Conservation (phyloP, 2,888 invertebrate species). For the Choreutis nemorana region DNA sequence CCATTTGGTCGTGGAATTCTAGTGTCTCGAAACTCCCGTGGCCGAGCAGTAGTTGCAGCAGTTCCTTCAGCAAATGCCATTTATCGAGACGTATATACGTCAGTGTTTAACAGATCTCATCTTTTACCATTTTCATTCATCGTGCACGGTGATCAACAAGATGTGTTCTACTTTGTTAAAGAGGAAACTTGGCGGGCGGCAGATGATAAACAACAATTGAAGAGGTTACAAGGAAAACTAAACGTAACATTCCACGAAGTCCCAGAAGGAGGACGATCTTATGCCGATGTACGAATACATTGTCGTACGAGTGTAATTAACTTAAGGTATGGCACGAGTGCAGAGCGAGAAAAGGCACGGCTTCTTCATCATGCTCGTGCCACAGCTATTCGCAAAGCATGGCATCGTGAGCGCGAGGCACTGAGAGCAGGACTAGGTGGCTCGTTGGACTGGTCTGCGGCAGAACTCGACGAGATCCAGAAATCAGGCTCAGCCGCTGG, state of each 20-base stretch:
- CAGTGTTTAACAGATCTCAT: conserved; percentile 89
- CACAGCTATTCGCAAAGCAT: conserved; percentile 88
- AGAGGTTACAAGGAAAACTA: conserved; percentile 87
- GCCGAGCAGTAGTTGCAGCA: conserved; percentile 83
- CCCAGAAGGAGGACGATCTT: conserved; percentile 78
- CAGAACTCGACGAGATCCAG: conserved; percentile 88
- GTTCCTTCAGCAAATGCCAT: conserved; percentile 91
- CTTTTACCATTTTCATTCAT: conserved; percentile 88
- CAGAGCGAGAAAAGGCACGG: conserved; percentile 88
- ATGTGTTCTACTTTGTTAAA: conserved; percentile 93
- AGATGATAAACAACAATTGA: conserved; percentile 88
- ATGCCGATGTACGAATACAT: conserved; percentile 89
- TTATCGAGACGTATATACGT: conserved; percentile 90
- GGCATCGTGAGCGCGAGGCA: conserved; percentile 91
- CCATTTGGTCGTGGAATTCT: conserved; percentile 89
- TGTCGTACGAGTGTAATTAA: conserved; percentile 91
- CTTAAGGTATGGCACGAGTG: conserved; percentile 92
- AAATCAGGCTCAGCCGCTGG: conserved; percentile 84
- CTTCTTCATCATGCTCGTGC: conserved; percentile 90
- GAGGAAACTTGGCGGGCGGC: conserved; percentile 90
- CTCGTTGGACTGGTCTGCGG: conserved; percentile 84
- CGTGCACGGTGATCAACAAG: conserved; percentile 88
- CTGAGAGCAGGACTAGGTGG: conserved; percentile 80
- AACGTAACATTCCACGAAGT: conserved; percentile 92
- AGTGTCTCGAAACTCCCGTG: conserved; percentile 80